A percentile compares a stretch with the other conserved stretches of the same genome.
phyloP scores from a whole-genome alignment of 2,113 vertebrate genomes.

The Macquaria australasica region DNA sequence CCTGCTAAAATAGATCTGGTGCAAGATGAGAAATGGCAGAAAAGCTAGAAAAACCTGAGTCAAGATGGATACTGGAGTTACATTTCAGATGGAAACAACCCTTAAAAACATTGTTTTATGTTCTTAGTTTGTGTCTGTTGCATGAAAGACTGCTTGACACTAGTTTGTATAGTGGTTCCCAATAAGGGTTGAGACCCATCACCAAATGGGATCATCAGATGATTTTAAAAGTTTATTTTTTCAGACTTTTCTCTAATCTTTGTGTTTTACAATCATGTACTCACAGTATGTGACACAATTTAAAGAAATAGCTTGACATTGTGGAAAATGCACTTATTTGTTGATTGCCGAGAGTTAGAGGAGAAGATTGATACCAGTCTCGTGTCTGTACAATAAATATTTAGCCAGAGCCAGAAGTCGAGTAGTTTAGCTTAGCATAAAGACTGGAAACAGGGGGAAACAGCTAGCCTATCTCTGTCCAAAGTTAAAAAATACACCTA shows the following conservation, averaged over 20 bases:
- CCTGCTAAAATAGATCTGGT: conserved; percentile 80
- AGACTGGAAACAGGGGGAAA: background rate
- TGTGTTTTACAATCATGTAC: background rate
- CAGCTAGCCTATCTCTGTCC: background rate
- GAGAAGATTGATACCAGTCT: background rate
- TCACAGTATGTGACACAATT: background rate
- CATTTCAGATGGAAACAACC: conserved; percentile 18
- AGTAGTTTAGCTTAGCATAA: background rate
- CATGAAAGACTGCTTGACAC: background rate
- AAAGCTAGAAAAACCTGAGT: conserved; percentile 51
- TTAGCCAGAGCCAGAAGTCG: background rate
- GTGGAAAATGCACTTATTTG: no score
- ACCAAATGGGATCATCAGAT: no score
- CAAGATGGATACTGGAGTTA: conserved; percentile 20
- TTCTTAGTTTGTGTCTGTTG: background rate
- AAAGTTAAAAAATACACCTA: background rate
- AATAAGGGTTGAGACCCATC: background rate
- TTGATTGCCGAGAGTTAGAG: background rate
- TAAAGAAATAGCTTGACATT: no score
- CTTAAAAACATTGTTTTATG: background rate
- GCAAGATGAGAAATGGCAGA: conserved; percentile 27
- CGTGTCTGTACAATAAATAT: background rate
- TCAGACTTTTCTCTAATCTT: background rate
- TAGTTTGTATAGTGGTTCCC: background rate
- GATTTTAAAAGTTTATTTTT: no score